phyloP scores from a whole-genome alignment of 1,140 invertebrate genomes.

The Caenorhabditis remanei region DNA sequence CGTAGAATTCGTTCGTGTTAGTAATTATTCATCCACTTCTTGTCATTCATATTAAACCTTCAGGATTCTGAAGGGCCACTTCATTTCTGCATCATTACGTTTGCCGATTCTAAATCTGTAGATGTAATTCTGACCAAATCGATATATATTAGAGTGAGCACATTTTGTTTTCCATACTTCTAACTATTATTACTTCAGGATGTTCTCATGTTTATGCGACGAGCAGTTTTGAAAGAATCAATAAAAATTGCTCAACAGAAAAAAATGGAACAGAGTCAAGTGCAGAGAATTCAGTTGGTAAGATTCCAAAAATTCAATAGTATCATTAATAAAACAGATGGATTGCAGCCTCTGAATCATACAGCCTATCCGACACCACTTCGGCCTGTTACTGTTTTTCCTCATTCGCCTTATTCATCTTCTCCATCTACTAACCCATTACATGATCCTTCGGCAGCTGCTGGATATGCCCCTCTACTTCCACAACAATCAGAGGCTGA shows the following conservation, averaged over 20 bases:
- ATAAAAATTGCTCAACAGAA: constrained; percentile 33
- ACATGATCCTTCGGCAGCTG: constrained; percentile 9
- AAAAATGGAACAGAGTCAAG: neutral
- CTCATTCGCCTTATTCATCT: neutral
- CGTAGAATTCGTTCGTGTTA: constrained; percentile 30
- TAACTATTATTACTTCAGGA: neutral
- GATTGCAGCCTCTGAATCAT: constrained; percentile 4
- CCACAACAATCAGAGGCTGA: neutral
- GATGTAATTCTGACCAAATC: constrained; percentile 14
- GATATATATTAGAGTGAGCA: constrained; percentile 16
- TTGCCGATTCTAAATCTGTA: neutral
- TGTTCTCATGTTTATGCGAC: neutral
- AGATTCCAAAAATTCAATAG: neutral
- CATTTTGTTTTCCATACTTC: neutral
- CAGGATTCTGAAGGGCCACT: constrained; percentile 17
- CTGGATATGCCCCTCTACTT: constrained; percentile 27
- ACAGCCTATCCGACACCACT: constrained; percentile 21
- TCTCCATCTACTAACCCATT: neutral
- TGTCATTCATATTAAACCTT: neutral
- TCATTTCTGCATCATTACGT: constrained; percentile 33
- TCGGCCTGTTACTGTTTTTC: neutral
- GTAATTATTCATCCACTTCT: neutral
- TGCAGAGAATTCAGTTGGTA: neutral
- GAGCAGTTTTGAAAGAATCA: constrained; percentile 4
- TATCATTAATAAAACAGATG: neutral